These are phyloP conservation scores for Eutrigla gurnardus DNA, from an alignment of 2,797 vertebrate genomes.

Conservation along the genomic window DNA sequence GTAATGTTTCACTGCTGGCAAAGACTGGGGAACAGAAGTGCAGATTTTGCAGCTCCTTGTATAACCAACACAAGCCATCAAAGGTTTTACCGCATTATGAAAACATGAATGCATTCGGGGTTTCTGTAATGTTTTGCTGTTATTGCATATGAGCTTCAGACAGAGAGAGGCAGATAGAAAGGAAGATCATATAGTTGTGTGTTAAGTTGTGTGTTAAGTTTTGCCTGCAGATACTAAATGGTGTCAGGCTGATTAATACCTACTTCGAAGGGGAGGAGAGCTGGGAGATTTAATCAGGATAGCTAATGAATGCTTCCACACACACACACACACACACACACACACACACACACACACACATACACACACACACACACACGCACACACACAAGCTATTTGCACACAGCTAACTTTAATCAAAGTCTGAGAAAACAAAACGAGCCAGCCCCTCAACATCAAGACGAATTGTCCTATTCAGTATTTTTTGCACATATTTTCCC, in stretches of 20 bases:
- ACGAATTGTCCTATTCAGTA: conserved; percentile 19
- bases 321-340: conserved; percentile 47
- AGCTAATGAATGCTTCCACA: conserved; percentile 67
- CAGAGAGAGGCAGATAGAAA: conserved; percentile 8
- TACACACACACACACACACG: conserved; percentile 18
- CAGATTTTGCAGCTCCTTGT: conserved; percentile 13
- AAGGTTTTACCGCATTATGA: conserved; percentile 8
- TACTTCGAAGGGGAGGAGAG: conserved; percentile 58
- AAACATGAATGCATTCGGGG: not conserved
- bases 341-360: conserved; percentile 42
- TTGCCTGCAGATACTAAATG: conserved; percentile 50
- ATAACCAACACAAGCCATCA: not conserved
- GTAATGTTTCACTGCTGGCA: conserved; percentile 29
- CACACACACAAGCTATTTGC: conserved; percentile 8
- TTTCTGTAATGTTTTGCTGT: not conserved
- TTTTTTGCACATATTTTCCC: no score
- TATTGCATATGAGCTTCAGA: conserved; percentile 2
- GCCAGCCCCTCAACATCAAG: conserved; percentile 34
- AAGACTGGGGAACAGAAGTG: conserved; percentile 27
- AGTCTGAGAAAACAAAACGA: conserved; percentile 40
- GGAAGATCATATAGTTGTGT: conserved; percentile 17
- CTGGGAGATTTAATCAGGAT: conserved; percentile 74
- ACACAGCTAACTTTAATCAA: conserved; percentile 54
- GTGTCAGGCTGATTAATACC: conserved; percentile 73
- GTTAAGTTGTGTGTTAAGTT: conserved; percentile 36